Percentiles rank a stretch among this genome's conserved stretches.
Evolutionary conservation across 2,888 invertebrate species (phyloP).

Genomic region (Pristionchus fissidentatus): DNA sequence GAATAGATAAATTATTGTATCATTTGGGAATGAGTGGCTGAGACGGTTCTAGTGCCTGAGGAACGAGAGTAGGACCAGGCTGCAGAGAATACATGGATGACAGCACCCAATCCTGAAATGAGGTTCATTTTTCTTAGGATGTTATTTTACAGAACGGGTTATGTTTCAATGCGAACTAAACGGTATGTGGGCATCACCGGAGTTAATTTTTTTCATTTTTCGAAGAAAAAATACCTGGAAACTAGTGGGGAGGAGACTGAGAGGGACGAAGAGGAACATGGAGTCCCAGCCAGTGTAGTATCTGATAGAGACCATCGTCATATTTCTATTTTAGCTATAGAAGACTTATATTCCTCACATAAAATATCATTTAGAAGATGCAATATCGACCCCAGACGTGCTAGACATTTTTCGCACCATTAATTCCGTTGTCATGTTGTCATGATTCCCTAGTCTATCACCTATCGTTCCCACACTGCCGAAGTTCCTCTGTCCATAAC

Average conservation of each 20-base stretch:
- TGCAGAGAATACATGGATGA: constrained; percentile 57
- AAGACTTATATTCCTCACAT: neutral
- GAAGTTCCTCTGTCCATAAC: neutral
- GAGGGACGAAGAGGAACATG: constrained; percentile 67
- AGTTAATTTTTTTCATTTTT: neutral
- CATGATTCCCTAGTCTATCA: no score
- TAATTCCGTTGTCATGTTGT: no score
- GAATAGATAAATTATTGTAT: constrained; percentile 36
- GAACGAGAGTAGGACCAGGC: constrained; percentile 63
- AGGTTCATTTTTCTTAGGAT: no score
- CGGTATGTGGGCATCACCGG: neutral
- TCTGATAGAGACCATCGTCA: constrained; percentile 51
- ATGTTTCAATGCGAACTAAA: neutral
- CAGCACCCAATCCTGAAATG: constrained; percentile 57
- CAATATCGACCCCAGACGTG: neutral
- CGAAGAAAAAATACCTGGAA: constrained; percentile 55
- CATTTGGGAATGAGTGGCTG: constrained; percentile 24
- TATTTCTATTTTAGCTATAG: no score
- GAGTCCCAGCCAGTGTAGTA: constrained; percentile 70
- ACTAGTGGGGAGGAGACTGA: constrained; percentile 63
- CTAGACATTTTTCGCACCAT: no score
- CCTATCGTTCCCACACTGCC: neutral
- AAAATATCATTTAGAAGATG: neutral
- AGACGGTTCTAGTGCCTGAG: constrained; percentile 42
- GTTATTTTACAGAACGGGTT: neutral